phyloP scores from a whole-genome alignment of 2,113 vertebrate species.

The Sebastes schlegelii region DNA sequence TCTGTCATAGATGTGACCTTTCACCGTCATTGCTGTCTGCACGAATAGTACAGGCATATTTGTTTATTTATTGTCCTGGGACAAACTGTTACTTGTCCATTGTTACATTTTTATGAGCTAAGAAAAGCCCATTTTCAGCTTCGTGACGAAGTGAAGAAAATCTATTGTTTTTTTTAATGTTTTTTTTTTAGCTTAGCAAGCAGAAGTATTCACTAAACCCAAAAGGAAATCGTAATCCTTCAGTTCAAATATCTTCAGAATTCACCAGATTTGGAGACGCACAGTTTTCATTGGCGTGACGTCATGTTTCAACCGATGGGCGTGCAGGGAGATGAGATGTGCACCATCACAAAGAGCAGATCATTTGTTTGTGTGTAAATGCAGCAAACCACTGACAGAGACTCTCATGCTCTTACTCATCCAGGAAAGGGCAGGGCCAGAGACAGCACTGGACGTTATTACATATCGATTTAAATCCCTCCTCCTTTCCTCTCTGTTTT shows the following conservation, averaged over 20 bases:
- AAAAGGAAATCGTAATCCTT: background rate
- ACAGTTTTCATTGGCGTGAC: background rate
- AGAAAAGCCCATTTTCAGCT: background rate
- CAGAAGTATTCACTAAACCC: background rate
- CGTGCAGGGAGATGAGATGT: background rate
- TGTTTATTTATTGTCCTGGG: background rate
- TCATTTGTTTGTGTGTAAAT: conserved; percentile 50
- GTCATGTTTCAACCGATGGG: background rate
- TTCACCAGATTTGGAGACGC: background rate
- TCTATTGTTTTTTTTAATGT: background rate
- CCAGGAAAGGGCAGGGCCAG: conserved; percentile 87
- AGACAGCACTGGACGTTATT: conserved; percentile 86
- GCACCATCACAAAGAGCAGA: conserved; percentile 7
- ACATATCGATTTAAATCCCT: conserved; percentile 94
- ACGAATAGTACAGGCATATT: background rate
- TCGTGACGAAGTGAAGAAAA: background rate
- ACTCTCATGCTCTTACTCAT: conserved; percentile 78
- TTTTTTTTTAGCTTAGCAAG: background rate
- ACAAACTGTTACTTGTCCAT: background rate
- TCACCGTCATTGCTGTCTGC: background rate
- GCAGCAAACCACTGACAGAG: conserved; percentile 31
- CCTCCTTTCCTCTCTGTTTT: conserved; percentile 63
- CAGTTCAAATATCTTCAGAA: background rate
- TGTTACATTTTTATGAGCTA: background rate
- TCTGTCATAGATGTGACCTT: background rate